Conservation (phyloP, 2,888 invertebrate species). For the Torymus aiolomorphi region DNA sequence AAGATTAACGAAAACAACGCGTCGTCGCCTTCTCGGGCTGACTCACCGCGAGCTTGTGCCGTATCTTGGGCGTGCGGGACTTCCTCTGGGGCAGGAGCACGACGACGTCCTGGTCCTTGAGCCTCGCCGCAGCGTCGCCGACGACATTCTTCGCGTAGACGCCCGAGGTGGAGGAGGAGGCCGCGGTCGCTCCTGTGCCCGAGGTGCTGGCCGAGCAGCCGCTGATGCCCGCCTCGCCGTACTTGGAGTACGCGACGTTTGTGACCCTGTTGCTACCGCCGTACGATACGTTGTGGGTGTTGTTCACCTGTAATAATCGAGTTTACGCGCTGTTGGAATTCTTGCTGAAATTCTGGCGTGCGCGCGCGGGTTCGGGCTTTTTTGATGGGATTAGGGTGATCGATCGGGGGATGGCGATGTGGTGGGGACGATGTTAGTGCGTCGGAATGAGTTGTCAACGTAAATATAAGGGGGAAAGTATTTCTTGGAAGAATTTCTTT, state of each 20-base stretch:
- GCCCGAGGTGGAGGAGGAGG: conserved; percentile 56
- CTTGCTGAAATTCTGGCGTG: too few relatives aligned
- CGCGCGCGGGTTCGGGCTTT: too few relatives aligned
- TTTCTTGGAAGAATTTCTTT: too few relatives aligned
- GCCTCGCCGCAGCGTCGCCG: conserved; percentile 35
- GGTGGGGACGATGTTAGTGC: too few relatives aligned
- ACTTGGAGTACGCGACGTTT: conserved; percentile 77
- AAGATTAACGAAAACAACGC: too few relatives aligned
- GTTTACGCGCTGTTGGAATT: not conserved
- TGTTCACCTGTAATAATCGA: conserved; percentile 74
- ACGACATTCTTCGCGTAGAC: conserved; percentile 59
- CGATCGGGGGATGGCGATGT: too few relatives aligned
- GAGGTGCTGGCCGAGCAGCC: conserved; percentile 50
- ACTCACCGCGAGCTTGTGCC: conserved; percentile 71
- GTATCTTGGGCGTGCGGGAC: conserved; percentile 67
- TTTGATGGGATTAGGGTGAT: too few relatives aligned
- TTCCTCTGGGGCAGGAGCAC: conserved; percentile 69
- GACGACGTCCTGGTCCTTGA: conserved; percentile 71
- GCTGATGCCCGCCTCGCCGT: conserved; percentile 44
- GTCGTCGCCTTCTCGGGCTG: too few relatives aligned
- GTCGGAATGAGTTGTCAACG: too few relatives aligned
- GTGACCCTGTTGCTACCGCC: conserved; percentile 79
- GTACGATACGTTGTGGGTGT: conserved; percentile 85
- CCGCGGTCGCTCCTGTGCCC: conserved; percentile 56
- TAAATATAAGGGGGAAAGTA: too few relatives aligned